These are phyloP conservation scores for Phyto melanocephala DNA, from an alignment of 2,888 invertebrate species.

Conservation along the genomic window DNA sequence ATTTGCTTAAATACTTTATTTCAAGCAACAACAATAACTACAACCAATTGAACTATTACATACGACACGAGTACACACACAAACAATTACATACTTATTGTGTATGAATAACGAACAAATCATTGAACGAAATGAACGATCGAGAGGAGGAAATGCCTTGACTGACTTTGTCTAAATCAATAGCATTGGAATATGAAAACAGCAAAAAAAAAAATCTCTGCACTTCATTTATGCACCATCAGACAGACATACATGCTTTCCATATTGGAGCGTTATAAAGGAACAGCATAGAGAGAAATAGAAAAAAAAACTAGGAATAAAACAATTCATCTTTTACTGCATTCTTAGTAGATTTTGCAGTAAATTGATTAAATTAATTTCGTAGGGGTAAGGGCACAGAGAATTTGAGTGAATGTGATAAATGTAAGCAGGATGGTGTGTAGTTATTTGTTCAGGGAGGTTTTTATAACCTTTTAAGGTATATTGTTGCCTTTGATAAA, in stretches of 20 bases:
- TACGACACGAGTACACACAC: neutral
- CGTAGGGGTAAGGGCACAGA: neutral
- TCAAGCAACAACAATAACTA: neutral
- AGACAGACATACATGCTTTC: neutral
- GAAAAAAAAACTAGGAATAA: slow-evolving; percentile 8
- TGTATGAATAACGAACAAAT: slow-evolving; percentile 24
- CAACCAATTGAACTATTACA: slow-evolving; percentile 8
- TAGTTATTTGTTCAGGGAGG: neutral
- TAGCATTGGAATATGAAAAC: slow-evolving; percentile 19
- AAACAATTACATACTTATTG: neutral
- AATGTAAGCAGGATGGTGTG: neutral
- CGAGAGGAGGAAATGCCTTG: slow-evolving; percentile 25
- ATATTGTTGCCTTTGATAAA: too few species aligned
- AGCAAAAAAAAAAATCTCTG: slow-evolving; percentile 16
- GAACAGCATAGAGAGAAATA: neutral
- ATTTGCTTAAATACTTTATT: slow-evolving; percentile 40
- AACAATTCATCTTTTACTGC: slow-evolving; percentile 52
- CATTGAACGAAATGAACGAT: neutral
- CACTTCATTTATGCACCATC: neutral
- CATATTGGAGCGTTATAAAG: neutral
- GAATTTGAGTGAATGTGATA: neutral
- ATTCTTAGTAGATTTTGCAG: slow-evolving; percentile 60
- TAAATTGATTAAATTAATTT: slow-evolving; percentile 63
- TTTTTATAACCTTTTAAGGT: too few species aligned
- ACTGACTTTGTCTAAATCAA: slow-evolving; percentile 52